A percentile compares a stretch with the other conserved stretches of the same genome.
Conservation (phyloP, 2,888 invertebrate species). For the Sinopyrophorus schimmeli region DNA sequence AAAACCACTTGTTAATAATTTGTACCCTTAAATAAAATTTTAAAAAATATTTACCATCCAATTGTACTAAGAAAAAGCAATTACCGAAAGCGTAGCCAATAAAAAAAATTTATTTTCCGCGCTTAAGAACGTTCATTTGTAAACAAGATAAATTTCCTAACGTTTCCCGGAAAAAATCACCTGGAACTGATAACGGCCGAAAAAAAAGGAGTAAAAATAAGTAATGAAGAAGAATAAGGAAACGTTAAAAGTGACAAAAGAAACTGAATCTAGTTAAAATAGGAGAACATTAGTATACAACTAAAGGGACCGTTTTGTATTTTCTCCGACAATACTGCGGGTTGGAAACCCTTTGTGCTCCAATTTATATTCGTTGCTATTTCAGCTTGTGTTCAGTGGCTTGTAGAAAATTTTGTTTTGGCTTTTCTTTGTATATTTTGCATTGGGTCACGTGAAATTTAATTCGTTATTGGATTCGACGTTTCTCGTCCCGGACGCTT, state of each 20-base stretch:
- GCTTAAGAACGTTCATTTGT: too few species aligned
- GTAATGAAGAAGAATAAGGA: conserved; percentile 3
- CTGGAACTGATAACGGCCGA: neutral
- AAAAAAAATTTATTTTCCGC: too few species aligned
- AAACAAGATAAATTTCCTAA: too few species aligned
- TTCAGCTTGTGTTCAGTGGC: conserved; percentile 31
- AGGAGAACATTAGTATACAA: conserved; percentile 14
- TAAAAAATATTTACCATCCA: too few species aligned
- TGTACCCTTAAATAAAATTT: too few species aligned
- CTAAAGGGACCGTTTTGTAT: conserved; percentile 23
- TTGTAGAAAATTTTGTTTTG: conserved; percentile 32
- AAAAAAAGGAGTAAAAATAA: neutral
- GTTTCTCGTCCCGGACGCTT: conserved; percentile 22
- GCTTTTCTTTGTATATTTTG: conserved; percentile 28
- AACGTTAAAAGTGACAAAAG: conserved; percentile 1
- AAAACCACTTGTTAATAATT: too few species aligned
- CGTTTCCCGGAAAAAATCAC: too few species aligned
- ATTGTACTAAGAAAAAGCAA: too few species aligned
- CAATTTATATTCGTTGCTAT: conserved; percentile 30
- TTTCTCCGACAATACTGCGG: conserved; percentile 17
- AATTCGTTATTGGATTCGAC: conserved; percentile 33
- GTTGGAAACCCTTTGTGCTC: conserved; percentile 24
- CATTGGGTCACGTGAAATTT: conserved; percentile 31
- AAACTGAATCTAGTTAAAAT: conserved; percentile 13
- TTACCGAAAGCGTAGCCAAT: too few species aligned